Evolutionary conservation across 2,888 invertebrate species (phyloP), one percentile per base, ranked within the genome.

Genomic region (Leucoma salicis): DNA sequence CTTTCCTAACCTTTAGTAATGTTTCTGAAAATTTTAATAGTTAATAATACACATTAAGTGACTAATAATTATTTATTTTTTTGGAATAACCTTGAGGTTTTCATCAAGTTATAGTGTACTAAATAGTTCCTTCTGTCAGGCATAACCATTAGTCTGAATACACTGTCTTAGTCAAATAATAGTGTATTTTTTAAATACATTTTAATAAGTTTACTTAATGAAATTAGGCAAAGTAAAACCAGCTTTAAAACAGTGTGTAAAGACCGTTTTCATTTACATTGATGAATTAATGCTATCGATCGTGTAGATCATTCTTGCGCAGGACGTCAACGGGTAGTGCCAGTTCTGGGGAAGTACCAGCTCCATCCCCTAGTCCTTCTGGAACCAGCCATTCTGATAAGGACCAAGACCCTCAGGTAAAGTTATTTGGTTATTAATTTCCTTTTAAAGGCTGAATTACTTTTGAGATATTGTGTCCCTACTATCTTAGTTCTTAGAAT

Each of bases 311-410:
- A 51, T 88, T 86, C 78, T 81, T 88, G 72, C 87, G 86, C 79
- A 89, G 89, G 78, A 87, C 89, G n/a, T 89, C 89, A 7, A 89
- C 89, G 49, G 88, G 88, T 21, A 88, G 88, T 39, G 87, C 87
- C 5, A 88, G 88, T 43, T 88, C 89, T 0, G 86, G 89, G 2
- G 90, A 90, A 52, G 88, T 82, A 6, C 89, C 90, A 0, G 82
- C 90, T 2, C 90, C 90, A 0, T 90, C 90, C 0, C 90, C 95
- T 15, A 97, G 97, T 66, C 98, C 98, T 1, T 97, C 97, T 60
- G 97, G 97, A 29, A 97, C 97, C 49, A 93, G 97, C 65, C 95
- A 95, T 63, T 97, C 97, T 61, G 97, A 98, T 74, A 96, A 97
- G 78, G 95, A 95, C 50, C 95, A 95, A 57, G 96, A 96, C 73